Conservation (phyloP, 2,888 invertebrate genomes). For the Carterocephalus palaemon region DNA sequence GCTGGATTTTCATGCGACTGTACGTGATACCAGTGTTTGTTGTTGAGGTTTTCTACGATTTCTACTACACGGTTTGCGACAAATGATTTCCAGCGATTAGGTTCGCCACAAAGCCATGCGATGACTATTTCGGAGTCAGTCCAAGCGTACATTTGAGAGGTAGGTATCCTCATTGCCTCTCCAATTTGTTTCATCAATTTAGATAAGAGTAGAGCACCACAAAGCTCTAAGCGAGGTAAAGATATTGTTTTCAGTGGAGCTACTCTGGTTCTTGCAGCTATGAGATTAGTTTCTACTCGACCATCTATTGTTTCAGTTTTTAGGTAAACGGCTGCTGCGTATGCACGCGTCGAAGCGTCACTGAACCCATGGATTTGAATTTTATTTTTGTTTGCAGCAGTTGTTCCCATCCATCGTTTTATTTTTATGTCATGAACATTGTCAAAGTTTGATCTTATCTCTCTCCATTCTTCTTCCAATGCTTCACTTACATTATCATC, state of each 20-base stretch:
- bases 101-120: conserved; percentile 19
- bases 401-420: conserved; percentile 2
- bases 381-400: neutral
- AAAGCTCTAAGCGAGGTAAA: too few relatives aligned
- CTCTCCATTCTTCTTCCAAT: neutral
- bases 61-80: conserved; percentile 16
- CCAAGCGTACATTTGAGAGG: conserved; percentile 19
- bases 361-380: conserved; percentile 7
- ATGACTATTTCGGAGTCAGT: conserved; percentile 26
- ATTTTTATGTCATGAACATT: neutral
- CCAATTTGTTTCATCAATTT: conserved; percentile 20
- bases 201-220: conserved; percentile 24
- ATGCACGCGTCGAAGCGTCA: conserved; percentile 22
- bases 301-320: too few relatives aligned
- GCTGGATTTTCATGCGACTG: conserved; percentile 20
- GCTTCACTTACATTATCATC: conserved; percentile 7
- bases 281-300: too few relatives aligned
- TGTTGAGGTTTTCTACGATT: too few relatives aligned
- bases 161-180: conserved; percentile 24
- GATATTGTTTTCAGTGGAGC: too few relatives aligned
- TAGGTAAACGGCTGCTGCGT: conserved; percentile 21
- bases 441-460: neutral
- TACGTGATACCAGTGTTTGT: conserved; percentile 21
- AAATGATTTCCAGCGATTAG: conserved; percentile 18
- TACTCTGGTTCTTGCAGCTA: too few relatives aligned